Evolutionary conservation across 64 coral and sea anemone genomes (phyloP).

Genomic region (Catalaphyllia jardinei): DNA sequence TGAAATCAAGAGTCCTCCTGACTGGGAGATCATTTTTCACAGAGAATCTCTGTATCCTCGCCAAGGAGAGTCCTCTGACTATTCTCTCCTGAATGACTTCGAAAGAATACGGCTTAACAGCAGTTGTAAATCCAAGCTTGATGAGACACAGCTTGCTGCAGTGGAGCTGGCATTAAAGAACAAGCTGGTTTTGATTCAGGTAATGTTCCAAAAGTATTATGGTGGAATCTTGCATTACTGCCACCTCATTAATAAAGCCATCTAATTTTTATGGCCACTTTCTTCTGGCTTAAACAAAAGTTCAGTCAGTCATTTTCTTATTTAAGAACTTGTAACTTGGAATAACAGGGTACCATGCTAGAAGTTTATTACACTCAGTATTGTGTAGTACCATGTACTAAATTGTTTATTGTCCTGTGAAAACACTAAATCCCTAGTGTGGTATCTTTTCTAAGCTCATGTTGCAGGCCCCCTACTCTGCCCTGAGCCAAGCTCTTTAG

Average conservation of each 20-base stretch:
- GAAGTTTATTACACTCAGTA: too few relatives aligned
- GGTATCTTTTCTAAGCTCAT: too few relatives aligned
- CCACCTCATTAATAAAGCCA: too few relatives aligned
- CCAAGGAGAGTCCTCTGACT: neutral
- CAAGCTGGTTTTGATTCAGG: conserved; percentile 80
- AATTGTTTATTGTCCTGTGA: too few relatives aligned
- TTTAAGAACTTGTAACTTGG: too few relatives aligned
- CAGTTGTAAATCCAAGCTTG: conserved; percentile 32
- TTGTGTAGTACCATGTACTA: too few relatives aligned
- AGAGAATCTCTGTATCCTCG: neutral
- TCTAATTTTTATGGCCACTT: too few relatives aligned
- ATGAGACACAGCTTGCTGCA: conserved; percentile 81
- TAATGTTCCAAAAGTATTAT: neutral
- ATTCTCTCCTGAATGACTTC: conserved; percentile 45
- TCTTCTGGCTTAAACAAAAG: too few relatives aligned
- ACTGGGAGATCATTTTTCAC: conserved; percentile 51
- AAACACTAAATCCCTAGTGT: too few relatives aligned
- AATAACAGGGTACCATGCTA: too few relatives aligned
- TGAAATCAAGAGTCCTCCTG: conserved; percentile 25
- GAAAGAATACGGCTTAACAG: neutral
- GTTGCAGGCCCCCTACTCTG: neutral
- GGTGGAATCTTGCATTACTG: too few relatives aligned
- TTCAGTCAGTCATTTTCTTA: too few relatives aligned
- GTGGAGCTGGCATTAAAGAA: conserved; percentile 68
- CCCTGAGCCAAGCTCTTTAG: neutral